Evolutionary conservation across 2,888 invertebrate species (phyloP), one percentile per base, ranked within the genome.

Genomic region (Phalera bucephala): DNA sequence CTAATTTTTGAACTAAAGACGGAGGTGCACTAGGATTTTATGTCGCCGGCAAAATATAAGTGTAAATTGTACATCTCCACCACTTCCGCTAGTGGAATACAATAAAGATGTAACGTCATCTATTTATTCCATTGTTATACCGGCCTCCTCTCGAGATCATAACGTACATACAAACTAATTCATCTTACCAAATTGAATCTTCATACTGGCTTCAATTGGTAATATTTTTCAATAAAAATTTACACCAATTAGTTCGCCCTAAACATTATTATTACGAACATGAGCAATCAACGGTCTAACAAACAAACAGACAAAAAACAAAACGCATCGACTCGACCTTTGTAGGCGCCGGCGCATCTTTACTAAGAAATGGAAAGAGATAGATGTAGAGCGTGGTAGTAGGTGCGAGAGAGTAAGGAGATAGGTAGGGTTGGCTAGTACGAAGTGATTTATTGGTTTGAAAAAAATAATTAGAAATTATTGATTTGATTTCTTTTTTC

Each of bases 301-400:
- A 73, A 76, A 81, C 74, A 82, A 74, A 81, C 65, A 69, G 53
- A 72, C 48, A 66, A 65, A 66, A 74, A 66, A 78, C 72, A 79
- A 84, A 82, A 75, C 80, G 76, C 39, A 79, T 70, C 87, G 88
- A 87, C 87, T 85, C 79, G 84, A 85, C 84, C 87, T 81, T 69
- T 68, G 59, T 54, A 79, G 80, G 85, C 86, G 85, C 84, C 84
- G 79, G 70, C 72, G 61, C 33, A 51, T n/a, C 3, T 9, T 36
- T 47, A 51, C 44, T 56, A 53, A 32, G 55, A 47, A 48, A 63
- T 58, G 53, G 53, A 65, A 37, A 40, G 62, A 50, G 71, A 68
- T 22, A 34, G 44, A 31, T 14, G 17, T 46, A 66, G 48, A 10
- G 11, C 15, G 30, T 40, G 32, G 36, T 25, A 3, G 20, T n/a